These are phyloP conservation scores for Gerris buenoi DNA, from an alignment of 1,140 invertebrate species.

Conservation along the genomic window DNA sequence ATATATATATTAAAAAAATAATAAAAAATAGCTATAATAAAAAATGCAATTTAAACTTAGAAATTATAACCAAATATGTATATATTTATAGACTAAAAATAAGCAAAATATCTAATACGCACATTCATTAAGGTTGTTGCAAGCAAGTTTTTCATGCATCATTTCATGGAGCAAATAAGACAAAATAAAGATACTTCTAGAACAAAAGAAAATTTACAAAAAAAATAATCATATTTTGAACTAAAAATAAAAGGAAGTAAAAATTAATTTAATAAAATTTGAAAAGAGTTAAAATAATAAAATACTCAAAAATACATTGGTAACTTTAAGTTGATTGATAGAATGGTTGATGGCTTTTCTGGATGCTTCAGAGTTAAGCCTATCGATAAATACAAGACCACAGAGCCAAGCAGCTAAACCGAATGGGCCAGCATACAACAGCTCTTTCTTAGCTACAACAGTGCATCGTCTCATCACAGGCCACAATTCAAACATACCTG, in stretches of 20 bases:
- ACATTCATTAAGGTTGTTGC: too few relatives aligned
- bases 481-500: conserved; percentile 30
- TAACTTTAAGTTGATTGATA: conserved; percentile 51
- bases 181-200: not conserved
- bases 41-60: too few relatives aligned
- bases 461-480: conserved; percentile 33
- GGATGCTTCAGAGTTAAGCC: conserved; percentile 65
- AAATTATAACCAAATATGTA: too few relatives aligned
- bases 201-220: conserved; percentile 6
- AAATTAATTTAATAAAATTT: conserved; percentile 8
- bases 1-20: too few relatives aligned
- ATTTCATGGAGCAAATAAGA: not conserved
- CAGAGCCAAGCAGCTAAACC: conserved; percentile 40
- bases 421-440: conserved; percentile 42
- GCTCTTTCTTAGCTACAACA: conserved; percentile 39
- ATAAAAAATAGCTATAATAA: too few relatives aligned
- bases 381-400: conserved; percentile 43
- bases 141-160: not conserved
- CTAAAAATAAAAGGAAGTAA: conserved; percentile 9
- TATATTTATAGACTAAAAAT: too few relatives aligned
- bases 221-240: not conserved
- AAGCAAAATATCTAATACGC: too few relatives aligned
- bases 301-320: conserved; percentile 43
- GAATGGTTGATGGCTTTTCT: conserved; percentile 57
- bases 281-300: conserved; percentile 5